phyloP scores from a whole-genome alignment of 2,797 vertebrate genomes.

The Linurgus olivaceus region DNA sequence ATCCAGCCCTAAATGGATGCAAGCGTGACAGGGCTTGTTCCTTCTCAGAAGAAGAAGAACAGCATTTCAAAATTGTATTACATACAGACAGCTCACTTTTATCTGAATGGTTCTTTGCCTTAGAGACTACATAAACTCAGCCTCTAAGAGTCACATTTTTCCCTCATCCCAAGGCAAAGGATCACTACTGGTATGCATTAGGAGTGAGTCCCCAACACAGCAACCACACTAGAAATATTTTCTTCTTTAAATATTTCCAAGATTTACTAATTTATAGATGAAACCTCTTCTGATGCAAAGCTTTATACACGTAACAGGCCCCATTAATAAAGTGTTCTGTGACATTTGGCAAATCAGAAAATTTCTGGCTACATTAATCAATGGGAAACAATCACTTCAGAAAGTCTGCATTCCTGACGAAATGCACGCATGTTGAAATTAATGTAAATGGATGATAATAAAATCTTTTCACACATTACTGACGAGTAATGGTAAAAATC shows the following conservation, averaged over 20 bases:
- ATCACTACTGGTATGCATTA: background rate
- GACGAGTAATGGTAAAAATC: constrained; percentile 62
- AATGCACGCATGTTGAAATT: constrained; percentile 55
- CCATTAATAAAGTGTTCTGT: constrained; percentile 23
- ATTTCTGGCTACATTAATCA: constrained; percentile 46
- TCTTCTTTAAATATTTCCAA: background rate
- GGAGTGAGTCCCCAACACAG: background rate
- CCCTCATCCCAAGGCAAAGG: background rate
- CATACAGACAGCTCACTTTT: background rate
- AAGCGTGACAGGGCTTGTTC: background rate
- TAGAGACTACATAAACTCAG: background rate
- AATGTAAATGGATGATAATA: constrained; percentile 61
- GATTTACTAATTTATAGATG: background rate
- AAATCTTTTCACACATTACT: constrained; percentile 70
- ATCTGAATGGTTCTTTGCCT: background rate
- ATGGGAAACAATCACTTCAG: constrained; percentile 27
- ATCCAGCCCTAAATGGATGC: background rate
- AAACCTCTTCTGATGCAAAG: background rate
- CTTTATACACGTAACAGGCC: constrained; percentile 9
- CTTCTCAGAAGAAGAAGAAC: background rate
- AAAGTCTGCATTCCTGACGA: constrained; percentile 41
- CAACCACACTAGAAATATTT: background rate
- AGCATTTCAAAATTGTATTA: background rate
- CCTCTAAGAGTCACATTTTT: background rate
- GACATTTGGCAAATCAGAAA: constrained; percentile 29